Base-by-base conservation (phyloP, 2,113 vertebrate species). In the Dissostichus mawsoni region DNA sequence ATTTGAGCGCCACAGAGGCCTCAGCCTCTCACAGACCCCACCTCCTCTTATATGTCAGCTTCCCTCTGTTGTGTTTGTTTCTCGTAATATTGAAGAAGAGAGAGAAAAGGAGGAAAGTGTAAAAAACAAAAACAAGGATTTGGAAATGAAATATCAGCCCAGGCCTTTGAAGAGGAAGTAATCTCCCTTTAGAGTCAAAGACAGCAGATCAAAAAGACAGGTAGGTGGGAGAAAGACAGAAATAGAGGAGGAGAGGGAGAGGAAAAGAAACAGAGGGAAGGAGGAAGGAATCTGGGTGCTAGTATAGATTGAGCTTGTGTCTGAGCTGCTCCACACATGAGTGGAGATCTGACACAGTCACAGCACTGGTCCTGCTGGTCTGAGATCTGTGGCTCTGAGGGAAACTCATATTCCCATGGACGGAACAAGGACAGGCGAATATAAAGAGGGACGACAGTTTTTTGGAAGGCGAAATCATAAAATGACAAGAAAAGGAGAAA, bases 1-100 rank as follows among this genome's bases (percentile, higher is more conserved):
- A 92, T 95, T 96, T 94, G 91, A 92, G 92, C 68, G 72, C 76
- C 85, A 72, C 71, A 18, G 80, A 76, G 89, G 86, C 83, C 90
- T 77, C 68, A 61, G 82, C 79, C 87, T 74, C 79, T 76, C 82
- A 78, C 36, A 41, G 76, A 91, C n/a, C 76, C 81, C 92, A 81
- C 69, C 74, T 85, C 82, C 81, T 81, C 83, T 89, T 87, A 89
- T 71, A 82, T 82, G 87, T 90, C 90, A 13, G 70, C 50, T 1
- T 45, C 71, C 69, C 68, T 78, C 52, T 69, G 67, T 53, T 73
- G 69, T 72, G 65, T 88, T 84, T 73, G 81, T 82, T 75, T 82
- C 78, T 47, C 69, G 11, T 55, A 64, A 20, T 56, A 73, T 9
- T 33, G 59, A 70, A 80, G 69, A 66, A 67, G 33, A 2, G 52